phyloP scores from a whole-genome alignment of 2,113 vertebrate species.

The Spea bombifrons region DNA sequence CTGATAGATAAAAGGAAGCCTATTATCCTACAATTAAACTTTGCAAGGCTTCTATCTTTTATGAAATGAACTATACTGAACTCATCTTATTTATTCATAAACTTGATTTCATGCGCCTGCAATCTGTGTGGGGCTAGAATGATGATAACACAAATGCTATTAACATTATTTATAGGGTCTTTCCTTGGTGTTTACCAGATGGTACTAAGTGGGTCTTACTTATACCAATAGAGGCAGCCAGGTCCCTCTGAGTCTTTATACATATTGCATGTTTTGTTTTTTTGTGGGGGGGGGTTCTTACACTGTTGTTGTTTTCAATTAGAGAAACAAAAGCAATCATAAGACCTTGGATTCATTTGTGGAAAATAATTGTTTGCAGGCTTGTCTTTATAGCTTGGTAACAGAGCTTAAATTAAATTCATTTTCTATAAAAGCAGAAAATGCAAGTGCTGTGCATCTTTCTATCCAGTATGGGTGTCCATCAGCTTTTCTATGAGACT shows the following conservation, averaged over 20 bases:
- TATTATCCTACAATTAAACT: constrained; percentile 31
- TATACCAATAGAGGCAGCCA: not conserved
- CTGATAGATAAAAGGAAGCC: constrained; percentile 13
- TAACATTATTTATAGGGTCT: constrained; percentile 2
- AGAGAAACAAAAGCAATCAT: not conserved
- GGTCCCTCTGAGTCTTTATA: not conserved
- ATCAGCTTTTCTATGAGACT: too few relatives aligned
- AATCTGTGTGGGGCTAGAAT: not conserved
- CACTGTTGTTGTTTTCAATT: not conserved
- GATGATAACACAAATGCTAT: constrained; percentile 11
- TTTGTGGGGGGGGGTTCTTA: not conserved
- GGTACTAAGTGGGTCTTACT: constrained; percentile 9
- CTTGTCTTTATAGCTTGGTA: not conserved
- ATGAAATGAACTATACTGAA: constrained; percentile 21
- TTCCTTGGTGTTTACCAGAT: constrained; percentile 12
- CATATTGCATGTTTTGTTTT: not conserved
- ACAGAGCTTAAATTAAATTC: not conserved
- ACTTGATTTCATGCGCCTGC: not conserved
- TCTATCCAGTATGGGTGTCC: too few relatives aligned
- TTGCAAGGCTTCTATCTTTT: constrained; percentile 16
- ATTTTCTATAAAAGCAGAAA: too few relatives aligned
- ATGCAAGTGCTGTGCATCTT: too few relatives aligned
- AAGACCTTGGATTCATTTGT: not conserved
- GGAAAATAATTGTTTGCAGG: not conserved
- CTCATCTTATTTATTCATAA: constrained; percentile 14